A percentile compares a stretch with the other conserved stretches of the same genome.
Evolutionary conservation across 2,797 vertebrate genomes (phyloP).

Genomic region (Aselliscus stoliczkanus): DNA sequence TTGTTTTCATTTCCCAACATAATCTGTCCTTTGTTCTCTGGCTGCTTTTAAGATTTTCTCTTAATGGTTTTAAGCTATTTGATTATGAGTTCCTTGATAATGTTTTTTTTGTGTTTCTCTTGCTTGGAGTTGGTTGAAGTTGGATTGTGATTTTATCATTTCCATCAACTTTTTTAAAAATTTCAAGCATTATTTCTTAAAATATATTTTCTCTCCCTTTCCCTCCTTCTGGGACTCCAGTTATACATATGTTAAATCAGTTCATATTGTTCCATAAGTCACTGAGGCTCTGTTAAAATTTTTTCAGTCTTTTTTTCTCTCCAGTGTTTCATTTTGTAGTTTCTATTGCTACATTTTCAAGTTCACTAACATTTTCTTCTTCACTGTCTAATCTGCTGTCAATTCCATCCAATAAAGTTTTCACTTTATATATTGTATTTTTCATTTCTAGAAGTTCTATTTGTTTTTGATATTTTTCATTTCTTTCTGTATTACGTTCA

Average conservation of each 20-base stretch:
- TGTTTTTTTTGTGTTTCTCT: not conserved
- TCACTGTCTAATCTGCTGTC: not conserved
- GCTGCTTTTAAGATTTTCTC: slow-evolving; percentile 21
- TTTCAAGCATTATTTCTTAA: not conserved
- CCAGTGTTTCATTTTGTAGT: not conserved
- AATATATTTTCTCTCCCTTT: not conserved
- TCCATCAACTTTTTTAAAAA: not conserved
- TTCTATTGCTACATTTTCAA: not conserved
- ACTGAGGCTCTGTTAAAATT: not conserved
- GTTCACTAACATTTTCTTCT: not conserved
- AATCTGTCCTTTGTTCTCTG: not conserved
- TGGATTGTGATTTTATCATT: not conserved
- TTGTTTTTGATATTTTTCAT: not conserved
- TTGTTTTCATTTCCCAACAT: not conserved
- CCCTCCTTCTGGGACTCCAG: not conserved
- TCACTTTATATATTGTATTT: not conserved
- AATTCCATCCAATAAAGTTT: not conserved
- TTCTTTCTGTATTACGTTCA: not conserved
- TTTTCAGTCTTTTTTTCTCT: not conserved
- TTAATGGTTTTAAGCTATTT: not conserved
- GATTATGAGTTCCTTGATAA: not conserved
- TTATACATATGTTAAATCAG: not conserved
- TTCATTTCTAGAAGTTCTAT: not conserved
- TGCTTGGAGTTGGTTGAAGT: not conserved
- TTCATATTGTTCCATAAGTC: not conserved